Evolutionary conservation across 2,888 invertebrate species (phyloP), one percentile per base, ranked within the genome.

Genomic region (Eilema depressum): DNA sequence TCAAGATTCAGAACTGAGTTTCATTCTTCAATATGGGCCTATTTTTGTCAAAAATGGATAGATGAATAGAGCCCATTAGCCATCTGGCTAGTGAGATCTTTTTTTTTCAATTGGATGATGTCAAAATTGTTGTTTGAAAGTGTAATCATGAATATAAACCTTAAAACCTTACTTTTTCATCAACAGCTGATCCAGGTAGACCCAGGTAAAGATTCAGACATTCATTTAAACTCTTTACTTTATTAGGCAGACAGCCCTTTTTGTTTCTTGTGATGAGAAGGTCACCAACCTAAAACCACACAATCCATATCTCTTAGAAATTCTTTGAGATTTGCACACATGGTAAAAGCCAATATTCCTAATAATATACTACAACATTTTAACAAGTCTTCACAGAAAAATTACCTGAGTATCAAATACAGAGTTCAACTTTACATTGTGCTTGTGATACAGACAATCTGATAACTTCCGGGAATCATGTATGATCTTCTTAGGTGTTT

Each of bases 341-440:
- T 14, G 33, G 26, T 26, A 26, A 10, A 47, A 26, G 62, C 17
- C 37, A 63, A 7, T 57, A 57, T 53, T 60, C 20, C 5, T 60
- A 17, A 28, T 10, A 20, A 60, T 12, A 14, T 59, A 59, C 2
- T 59, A 25, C n/a, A 12, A 57, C 3, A 12, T 23, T 14, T n/a
- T n/a, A n/a, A n/a, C n/a, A n/a, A n/a, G n/a, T n/a, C n/a, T n/a
- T n/a, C 11, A 25, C n/a, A 28, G 8, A 8, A 57, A n/a, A 56
- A 8, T 63, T 85, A 95, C 95, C 93, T 96, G 95, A 75, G 96
- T 96, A 85, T 96, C 96, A 94, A 96, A 96, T 57, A 97, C 93
- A 80, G 96, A 96, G 71, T 91, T 88, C 67, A 96, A 85, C 79
- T 94, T 92, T 17, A 96, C 93, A 85, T 93, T 91, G 85, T 96